Evolutionary conservation across 92 coral and sea anemone species (phyloP), one percentile per base, ranked within the genome.

Genomic region (Actinernus sp.): DNA sequence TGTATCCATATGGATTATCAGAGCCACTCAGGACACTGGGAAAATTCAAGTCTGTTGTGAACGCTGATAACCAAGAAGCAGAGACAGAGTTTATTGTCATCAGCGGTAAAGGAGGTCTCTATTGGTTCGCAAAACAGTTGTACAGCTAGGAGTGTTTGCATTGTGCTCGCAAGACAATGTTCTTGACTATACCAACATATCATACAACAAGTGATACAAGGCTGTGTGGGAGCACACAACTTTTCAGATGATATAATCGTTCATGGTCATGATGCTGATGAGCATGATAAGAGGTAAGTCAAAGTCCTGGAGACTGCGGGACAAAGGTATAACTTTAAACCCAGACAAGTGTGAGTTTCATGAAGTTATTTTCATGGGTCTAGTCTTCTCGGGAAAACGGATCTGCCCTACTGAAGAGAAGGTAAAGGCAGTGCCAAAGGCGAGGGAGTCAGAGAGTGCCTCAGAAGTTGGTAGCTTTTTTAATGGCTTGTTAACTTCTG

Each of bases 341-440:
- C n/a, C 44, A 17, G 40, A 67, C 1, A 53, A 67, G 53, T 52
- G 63, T 44, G 3, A 45, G 21, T 3, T 73, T 19, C 24, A 46
- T 41, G 61, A 26, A 36, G 20, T 74, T 38, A 44, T 22, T 16
- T 62, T 74, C 49, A 74, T 32, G 81, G 81, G 79, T n/a, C n/a
- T n/a, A n/a, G n/a, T n/a, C n/a, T n/a, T n/a, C n/a, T n/a, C n/a
- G n/a, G n/a, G n/a, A n/a, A 61, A 61, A 6, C 62, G 83, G 17
- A 55, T 53, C 55, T 52, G 61, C 7, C 75, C 83, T n/a, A 58
- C 75, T 4, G 63, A 65, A 31, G 63, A 51, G 19, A 28, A 31
- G n/a, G 58, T 60, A n/a, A 60, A 61, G 29, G 71, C 71, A 4
- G 69, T 73, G 10, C 36, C 36, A 11, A 48, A 46, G 14, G 69